Evolutionary conservation across 1,140 invertebrate genomes (phyloP).

Genomic region (Brachionus calyciflorus): DNA sequence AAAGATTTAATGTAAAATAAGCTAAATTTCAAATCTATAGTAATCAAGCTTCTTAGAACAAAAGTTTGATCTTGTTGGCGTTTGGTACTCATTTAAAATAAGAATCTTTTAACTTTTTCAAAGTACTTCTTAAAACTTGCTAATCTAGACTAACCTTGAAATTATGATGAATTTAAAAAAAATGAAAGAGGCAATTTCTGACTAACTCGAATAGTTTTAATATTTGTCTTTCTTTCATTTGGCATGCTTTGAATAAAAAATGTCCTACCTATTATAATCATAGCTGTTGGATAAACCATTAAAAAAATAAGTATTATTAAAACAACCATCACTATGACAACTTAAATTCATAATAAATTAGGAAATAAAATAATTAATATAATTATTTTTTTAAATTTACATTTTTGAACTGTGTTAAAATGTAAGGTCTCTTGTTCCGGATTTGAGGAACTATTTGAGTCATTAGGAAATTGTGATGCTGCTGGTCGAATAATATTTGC

Average conservation of each 20-base stretch:
- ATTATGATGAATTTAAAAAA: too few species aligned
- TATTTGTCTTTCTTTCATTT: too few species aligned
- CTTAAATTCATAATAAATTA: not conserved
- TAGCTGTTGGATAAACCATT: constrained; percentile 31
- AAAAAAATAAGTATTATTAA: constrained; percentile 2
- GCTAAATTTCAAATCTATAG: too few species aligned
- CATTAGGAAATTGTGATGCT: not conserved
- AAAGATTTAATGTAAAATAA: too few species aligned
- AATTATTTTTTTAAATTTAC: not conserved
- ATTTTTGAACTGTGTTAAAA: not conserved
- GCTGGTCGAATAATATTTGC: not conserved
- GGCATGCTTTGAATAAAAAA: not conserved
- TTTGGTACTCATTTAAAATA: too few species aligned
- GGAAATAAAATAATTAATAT: not conserved
- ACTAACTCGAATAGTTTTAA: too few species aligned
- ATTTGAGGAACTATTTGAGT: not conserved
- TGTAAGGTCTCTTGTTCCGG: not conserved
- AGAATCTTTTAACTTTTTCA: too few species aligned
- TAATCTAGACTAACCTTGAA: too few species aligned
- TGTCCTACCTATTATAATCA: constrained; percentile 41
- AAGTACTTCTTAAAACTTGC: too few species aligned
- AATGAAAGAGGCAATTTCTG: too few species aligned
- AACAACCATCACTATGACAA: constrained; percentile 8
- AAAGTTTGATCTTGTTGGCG: too few species aligned
- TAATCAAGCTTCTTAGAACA: too few species aligned